Evolutionary conservation across 2,797 vertebrate species (phyloP), one percentile per base, ranked within the genome.

Genomic region (Lates japonicus): DNA sequence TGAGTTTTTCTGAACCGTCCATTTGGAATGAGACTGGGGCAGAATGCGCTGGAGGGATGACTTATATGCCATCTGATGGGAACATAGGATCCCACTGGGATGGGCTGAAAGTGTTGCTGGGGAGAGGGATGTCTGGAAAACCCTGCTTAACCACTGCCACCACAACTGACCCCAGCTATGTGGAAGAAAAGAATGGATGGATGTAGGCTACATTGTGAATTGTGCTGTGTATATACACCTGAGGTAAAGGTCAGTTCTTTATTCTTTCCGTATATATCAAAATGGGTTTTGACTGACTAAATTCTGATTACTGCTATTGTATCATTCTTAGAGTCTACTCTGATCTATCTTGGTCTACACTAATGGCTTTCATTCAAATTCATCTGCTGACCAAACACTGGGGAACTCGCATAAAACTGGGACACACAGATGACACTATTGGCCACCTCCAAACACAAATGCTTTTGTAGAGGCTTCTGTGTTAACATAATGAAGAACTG

Each of bases 381-480:
- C 49, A 73, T 75, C 59, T 6, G 3, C 76, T 85, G 79, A 79
- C 62, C 67, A 87, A 83, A 79, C 71, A 78, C 17, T 54, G 59
- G 59, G 19, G 67, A n/a, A n/a, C n/a, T 39, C 64, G 76, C 49
- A 52, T 33, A 62, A 84, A 88, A 84, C 70, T 82, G 66, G 80
- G 76, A 70, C 86, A 78, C 74, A 75, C 66, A 82, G 84, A 82
- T 74, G 81, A 87, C 58, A 76, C 62, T 73, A 7, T 48, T 86
- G 87, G 83, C 74, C 22, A 37, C 20, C 46, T 19, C 79, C 86
- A 90, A 31, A 73, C 62, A 67, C 68, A 82, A 79, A 76, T 65
- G 57, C 61, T 70, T 81, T 79, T 51, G 76, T 76, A 77, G 51
- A 37, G 60, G 59, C 74, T 29, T 60, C 57, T 63, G 58, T 67